Percentiles rank a stretch among this genome's conserved stretches.
phyloP scores from a whole-genome alignment of 92 coral and sea anemone species.

The Porites lobata region DNA sequence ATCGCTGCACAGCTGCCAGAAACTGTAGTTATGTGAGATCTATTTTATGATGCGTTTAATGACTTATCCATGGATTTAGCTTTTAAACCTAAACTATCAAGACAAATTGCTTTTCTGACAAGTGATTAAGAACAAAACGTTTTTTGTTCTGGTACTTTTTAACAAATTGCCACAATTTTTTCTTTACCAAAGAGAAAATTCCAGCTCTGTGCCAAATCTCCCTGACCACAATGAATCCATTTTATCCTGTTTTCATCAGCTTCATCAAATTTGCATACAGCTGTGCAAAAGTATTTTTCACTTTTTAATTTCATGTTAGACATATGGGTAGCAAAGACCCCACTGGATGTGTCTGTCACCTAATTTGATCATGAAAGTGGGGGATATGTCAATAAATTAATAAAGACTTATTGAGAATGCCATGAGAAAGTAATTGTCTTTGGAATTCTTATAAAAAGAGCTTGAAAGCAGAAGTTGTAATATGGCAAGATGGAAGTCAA shows the following conservation, averaged over 20 bases:
- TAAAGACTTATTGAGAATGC: not conserved
- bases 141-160: not conserved
- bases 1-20: too few species aligned
- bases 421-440: not conserved
- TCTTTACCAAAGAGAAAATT: not conserved
- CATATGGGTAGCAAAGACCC: constrained; percentile 10
- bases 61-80: too few species aligned
- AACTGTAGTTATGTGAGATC: too few species aligned
- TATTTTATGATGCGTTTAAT: too few species aligned
- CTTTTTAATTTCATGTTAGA: not conserved
- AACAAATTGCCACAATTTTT: not conserved
- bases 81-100: too few species aligned
- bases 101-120: too few species aligned
- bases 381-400: not conserved
- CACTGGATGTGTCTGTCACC: not conserved
- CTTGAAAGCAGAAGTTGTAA: too few species aligned
- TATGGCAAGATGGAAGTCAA: too few species aligned
- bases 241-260: constrained; percentile 21
- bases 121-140: too few species aligned
- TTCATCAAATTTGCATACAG: constrained; percentile 11
- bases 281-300: not conserved
- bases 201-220: not conserved
- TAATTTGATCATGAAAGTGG: not conserved
- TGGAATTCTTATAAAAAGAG: not conserved
- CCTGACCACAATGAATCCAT: not conserved